phyloP scores from a whole-genome alignment of 1,140 invertebrate species.

The Micrasema longulum region DNA sequence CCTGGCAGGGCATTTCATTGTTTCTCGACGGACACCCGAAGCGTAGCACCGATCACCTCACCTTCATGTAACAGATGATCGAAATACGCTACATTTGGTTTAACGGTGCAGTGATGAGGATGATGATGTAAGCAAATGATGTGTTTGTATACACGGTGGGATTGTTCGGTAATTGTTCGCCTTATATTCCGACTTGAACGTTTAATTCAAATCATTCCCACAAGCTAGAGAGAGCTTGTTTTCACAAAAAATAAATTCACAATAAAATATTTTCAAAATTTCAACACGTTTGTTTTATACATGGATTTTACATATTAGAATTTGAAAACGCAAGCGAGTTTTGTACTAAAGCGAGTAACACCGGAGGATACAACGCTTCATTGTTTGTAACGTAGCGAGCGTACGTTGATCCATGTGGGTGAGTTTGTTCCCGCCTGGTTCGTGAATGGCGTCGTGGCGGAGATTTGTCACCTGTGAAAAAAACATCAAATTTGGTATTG shows the following conservation, averaged over 20 bases:
- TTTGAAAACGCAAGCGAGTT: background rate
- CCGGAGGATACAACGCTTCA: background rate
- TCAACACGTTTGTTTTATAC: background rate
- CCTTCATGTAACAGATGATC: too few species aligned
- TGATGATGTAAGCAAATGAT: too few species aligned
- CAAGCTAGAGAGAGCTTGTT: slow-evolving; percentile 2
- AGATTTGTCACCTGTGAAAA: too few species aligned
- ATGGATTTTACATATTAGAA: background rate
- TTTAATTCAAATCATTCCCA: background rate
- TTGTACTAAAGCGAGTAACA: background rate
- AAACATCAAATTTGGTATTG: too few species aligned
- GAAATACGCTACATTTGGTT: too few species aligned
- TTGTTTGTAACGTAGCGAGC: background rate
- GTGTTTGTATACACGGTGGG: too few species aligned
- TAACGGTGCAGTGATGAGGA: too few species aligned
- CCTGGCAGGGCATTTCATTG: too few species aligned
- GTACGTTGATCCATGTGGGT: slow-evolving; percentile 3
- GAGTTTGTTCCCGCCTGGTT: background rate
- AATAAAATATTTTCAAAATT: slow-evolving; percentile 2
- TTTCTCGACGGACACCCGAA: too few species aligned
- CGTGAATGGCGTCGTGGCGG: background rate
- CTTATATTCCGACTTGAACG: too few species aligned
- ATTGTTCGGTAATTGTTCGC: too few species aligned
- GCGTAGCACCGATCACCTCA: too few species aligned
- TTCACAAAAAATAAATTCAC: background rate